Conservation (phyloP, 2,797 vertebrate genomes). For the Psittacula echo region DNA sequence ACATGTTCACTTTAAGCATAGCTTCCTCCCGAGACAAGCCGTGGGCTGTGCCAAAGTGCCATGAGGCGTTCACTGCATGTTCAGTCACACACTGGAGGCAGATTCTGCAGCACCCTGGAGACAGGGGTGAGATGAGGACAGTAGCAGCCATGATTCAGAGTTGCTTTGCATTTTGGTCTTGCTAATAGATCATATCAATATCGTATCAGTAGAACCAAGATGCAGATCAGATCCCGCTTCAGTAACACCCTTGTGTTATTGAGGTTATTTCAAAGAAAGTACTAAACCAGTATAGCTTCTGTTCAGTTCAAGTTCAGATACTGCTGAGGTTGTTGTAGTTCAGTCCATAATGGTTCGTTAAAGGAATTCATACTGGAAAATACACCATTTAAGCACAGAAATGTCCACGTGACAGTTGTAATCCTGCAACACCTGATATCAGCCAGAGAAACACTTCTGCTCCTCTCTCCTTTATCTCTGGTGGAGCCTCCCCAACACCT, state of each 20-base stretch:
- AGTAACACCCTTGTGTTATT: not conserved
- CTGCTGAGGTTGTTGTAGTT: not conserved
- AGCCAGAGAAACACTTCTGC: not conserved
- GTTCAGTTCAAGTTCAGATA: not conserved
- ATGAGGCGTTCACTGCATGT: not conserved
- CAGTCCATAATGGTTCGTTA: not conserved
- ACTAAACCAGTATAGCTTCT: not conserved
- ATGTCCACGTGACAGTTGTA: not conserved
- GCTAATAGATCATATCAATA: not conserved
- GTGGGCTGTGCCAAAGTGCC: constrained; percentile 13
- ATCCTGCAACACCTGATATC: not conserved
- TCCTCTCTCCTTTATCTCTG: not conserved
- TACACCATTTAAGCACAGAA: not conserved
- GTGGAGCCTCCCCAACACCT: not conserved
- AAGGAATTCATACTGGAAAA: not conserved
- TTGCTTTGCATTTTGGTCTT: constrained; percentile 8
- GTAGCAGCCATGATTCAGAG: not conserved
- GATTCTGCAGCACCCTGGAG: constrained; percentile 30
- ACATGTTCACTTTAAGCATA: constrained; percentile 40
- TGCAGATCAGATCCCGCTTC: not conserved
- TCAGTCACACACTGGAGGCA: constrained; percentile 4
- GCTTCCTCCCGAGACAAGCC: not conserved
- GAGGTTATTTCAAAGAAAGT: not conserved
- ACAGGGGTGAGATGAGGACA: constrained; percentile 51
- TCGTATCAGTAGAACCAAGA: not conserved